Base-by-base conservation (phyloP, 2,888 invertebrate genomes). In the Eustalomyia histrio region DNA sequence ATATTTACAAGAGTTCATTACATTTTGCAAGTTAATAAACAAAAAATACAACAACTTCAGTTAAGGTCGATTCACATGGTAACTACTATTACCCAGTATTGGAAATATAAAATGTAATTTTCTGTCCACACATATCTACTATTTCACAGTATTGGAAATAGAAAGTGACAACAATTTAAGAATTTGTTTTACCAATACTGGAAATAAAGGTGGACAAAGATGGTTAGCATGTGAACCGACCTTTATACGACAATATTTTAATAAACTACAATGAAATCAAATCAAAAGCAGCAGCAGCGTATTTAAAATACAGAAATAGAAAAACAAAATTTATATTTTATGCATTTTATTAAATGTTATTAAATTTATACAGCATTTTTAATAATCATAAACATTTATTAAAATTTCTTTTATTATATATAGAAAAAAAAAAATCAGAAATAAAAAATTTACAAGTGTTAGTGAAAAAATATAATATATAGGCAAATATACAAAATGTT, bases 191-290 rank as follows among this genome's bases (percentile, higher is more conserved):
- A n/a, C n/a, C n/a, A n/a, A n/a, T n/a, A n/a, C n/a, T n/a, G n/a
- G n/a, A n/a, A n/a, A n/a, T n/a, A n/a, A n/a, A n/a, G n/a, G n/a
- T n/a, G n/a, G n/a, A n/a, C n/a, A n/a, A n/a, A n/a, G n/a, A n/a
- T n/a, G n/a, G n/a, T n/a, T n/a, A n/a, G n/a, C n/a, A n/a, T n/a
- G n/a, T n/a, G n/a, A n/a, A n/a, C n/a, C n/a, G n/a, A n/a, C n/a
- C n/a, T n/a, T n/a, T n/a, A 64, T 52, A 29, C 33, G 64, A 17
- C 64, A 64, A 52, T 33, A 52, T 64, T 24, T 64, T 47, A 57
- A 68, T 68, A 68, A 57, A 57, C 43, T 68, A 55, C 18, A 68
- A 68, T 55, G 33, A 24, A 47, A 63, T 64, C 16, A 43, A 50
- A n/a, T 29, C 39, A 24, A 47, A 47, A 47, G 29, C 50, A 47